Evolutionary conservation across 2,113 vertebrate genomes (phyloP).

Genomic region (Cavia porcellus): DNA sequence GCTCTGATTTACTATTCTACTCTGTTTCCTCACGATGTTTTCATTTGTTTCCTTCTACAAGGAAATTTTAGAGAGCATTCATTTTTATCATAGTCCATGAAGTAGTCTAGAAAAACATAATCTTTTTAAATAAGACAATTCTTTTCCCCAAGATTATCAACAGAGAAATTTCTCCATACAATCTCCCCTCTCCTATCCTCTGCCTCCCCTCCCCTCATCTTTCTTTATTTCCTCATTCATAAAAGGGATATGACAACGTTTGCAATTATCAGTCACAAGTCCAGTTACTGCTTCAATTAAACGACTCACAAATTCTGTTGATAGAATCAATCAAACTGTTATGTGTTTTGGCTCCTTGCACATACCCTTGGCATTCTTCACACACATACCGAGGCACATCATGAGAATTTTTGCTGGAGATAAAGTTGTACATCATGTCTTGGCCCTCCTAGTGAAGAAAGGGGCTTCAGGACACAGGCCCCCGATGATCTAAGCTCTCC

Average conservation of each 20-base stretch:
- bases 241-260: conserved; percentile 56
- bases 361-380: not conserved
- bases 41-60: conserved; percentile 55
- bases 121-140: conserved; percentile 57
- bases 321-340: conserved; percentile 37
- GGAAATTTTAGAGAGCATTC: conserved; percentile 45
- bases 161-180: not conserved
- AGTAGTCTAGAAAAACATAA: conserved; percentile 61
- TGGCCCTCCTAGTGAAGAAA: conserved; percentile 6
- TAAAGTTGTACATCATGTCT: not conserved
- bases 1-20: conserved; percentile 20
- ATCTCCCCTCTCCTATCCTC: not conserved
- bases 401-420: not conserved
- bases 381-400: not conserved
- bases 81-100: conserved; percentile 61
- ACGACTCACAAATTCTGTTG: not conserved
- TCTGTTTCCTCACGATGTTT: not conserved
- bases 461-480: conserved; percentile 15
- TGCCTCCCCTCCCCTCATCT: not conserved
- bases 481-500: conserved; percentile 60
- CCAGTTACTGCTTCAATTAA: conserved; percentile 38
- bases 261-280: not conserved
- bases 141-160: conserved; percentile 51
- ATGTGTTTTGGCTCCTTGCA: not conserved
- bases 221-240: not conserved